Evolutionary conservation across 1,140 invertebrate species (phyloP).

Genomic region (Zeugodacus cucurbitae): DNA sequence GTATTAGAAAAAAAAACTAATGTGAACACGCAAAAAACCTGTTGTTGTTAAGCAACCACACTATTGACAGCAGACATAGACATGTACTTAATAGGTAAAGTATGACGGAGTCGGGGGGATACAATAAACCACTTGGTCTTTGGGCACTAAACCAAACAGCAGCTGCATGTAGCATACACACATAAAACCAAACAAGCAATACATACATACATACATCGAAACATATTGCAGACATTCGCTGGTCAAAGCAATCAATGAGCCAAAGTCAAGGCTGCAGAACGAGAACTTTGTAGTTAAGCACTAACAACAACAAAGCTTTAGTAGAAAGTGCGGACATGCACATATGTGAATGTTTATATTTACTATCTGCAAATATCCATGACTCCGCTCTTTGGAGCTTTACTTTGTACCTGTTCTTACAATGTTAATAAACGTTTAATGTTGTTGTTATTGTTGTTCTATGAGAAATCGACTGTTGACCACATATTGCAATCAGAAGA

Average conservation of each 20-base stretch:
- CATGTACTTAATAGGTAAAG: not conserved
- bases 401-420: not conserved
- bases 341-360: not conserved
- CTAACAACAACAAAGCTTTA: not conserved
- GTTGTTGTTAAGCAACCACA: not conserved
- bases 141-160: slow-evolving; percentile 1
- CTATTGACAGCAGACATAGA: not conserved
- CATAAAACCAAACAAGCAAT: too few relatives aligned
- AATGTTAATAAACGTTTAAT: not conserved
- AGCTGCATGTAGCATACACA: not conserved
- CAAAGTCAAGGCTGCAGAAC: slow-evolving; percentile 35
- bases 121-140: not conserved
- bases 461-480: not conserved
- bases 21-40: not conserved
- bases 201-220: not conserved
- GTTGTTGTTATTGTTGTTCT: not conserved
- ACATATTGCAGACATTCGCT: slow-evolving; percentile 1
- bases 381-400: not conserved
- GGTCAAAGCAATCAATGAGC: slow-evolving; percentile 23
- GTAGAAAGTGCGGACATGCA: not conserved
- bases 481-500: not conserved
- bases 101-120: not conserved
- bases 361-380: not conserved
- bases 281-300: not conserved
- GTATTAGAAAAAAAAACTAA: not conserved